These are phyloP conservation scores for Cephalopachus bancanus DNA, from an alignment of 2,797 vertebrate genomes.

Conservation along the genomic window DNA sequence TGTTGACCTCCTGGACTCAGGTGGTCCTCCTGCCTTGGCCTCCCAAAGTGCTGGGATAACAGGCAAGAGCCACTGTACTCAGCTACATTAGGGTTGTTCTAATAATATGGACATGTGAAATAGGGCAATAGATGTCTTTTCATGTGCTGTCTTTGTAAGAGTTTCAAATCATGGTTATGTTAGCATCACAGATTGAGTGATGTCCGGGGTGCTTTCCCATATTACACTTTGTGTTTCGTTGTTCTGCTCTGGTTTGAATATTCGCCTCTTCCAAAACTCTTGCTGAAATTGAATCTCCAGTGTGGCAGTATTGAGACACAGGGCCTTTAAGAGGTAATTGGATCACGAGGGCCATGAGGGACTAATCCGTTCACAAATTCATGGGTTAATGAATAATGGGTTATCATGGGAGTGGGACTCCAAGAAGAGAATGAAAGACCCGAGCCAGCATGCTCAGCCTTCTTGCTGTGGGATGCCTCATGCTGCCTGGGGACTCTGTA, in stretches of 20 bases:
- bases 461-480: neutral
- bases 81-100: neutral
- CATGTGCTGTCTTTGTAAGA: neutral
- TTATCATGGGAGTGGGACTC: neutral
- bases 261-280: neutral
- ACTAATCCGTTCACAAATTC: neutral
- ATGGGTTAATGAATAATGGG: neutral
- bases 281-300: neutral
- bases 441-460: neutral
- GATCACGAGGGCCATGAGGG: neutral
- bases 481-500: neutral
- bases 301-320: neutral
- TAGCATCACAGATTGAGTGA: neutral
- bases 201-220: neutral
- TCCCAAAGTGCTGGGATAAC: too few relatives aligned
- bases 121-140: neutral
- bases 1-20: too few relatives aligned
- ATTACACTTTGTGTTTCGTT: neutral
- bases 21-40: too few relatives aligned
- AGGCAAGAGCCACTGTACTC: too few relatives aligned
- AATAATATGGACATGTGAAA: neutral
- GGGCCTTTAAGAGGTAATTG: neutral
- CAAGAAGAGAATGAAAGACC: neutral
- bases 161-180: neutral
- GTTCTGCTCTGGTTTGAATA: neutral